These are phyloP conservation scores for Melanotaenia pygmaea DNA, from an alignment of 2,797 vertebrate species.

Conservation along the genomic window DNA sequence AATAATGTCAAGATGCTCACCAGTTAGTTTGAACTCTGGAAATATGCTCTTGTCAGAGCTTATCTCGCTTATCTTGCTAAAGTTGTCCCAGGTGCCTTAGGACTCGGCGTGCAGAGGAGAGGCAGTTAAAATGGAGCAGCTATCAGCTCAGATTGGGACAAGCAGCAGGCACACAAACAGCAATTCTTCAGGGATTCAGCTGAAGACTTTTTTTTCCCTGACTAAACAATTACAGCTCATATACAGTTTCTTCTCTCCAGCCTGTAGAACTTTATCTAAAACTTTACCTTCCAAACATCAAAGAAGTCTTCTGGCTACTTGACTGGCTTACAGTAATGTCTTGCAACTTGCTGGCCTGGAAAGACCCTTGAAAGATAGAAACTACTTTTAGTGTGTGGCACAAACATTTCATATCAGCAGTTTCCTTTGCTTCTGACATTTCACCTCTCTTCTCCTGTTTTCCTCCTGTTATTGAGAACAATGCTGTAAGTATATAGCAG, in stretches of 20 bases:
- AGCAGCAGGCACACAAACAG: constrained; percentile 38
- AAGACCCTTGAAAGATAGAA: constrained; percentile 8
- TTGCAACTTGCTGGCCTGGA: constrained; percentile 20
- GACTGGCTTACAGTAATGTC: constrained; percentile 14
- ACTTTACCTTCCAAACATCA: constrained; percentile 25
- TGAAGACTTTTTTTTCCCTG: constrained; percentile 21
- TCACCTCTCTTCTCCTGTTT: constrained; percentile 7
- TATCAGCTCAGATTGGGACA: constrained; percentile 45
- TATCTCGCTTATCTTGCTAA: constrained; percentile 62
- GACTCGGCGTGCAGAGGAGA: constrained; percentile 32
- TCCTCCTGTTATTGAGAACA: background rate
- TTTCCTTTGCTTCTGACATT: constrained; percentile 39
- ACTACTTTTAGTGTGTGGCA: constrained; percentile 15
- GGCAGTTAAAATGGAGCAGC: constrained; percentile 51
- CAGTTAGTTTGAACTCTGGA: constrained; percentile 65
- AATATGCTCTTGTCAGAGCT: constrained; percentile 65
- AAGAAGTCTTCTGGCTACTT: constrained; percentile 31
- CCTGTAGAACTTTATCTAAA: constrained; percentile 30
- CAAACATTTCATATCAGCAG: constrained; percentile 22
- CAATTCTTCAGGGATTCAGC: constrained; percentile 37
- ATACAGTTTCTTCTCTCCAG: constrained; percentile 18
- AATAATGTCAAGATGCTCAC: constrained; percentile 67
- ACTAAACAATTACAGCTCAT: constrained; percentile 25
- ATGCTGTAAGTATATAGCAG: background rate
- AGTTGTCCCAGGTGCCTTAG: constrained; percentile 61